Base-by-base conservation (phyloP, 2,113 vertebrate species). In the Ifrita kowaldi region DNA sequence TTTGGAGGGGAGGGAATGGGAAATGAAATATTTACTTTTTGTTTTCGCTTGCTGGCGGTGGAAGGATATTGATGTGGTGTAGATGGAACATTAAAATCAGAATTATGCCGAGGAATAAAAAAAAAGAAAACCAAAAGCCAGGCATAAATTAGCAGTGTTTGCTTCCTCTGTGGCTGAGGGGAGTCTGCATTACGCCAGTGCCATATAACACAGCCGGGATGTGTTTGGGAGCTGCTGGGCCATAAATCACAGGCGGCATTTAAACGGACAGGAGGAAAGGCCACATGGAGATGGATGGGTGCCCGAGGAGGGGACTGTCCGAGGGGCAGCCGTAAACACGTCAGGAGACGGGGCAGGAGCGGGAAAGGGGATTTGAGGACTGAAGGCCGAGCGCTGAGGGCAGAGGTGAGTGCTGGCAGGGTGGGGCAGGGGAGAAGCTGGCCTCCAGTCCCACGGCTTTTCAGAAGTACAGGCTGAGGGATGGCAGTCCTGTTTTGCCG, bases 1-100 rank as follows among this genome's bases (percentile, higher is more conserved):
- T 95, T 47, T 79, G 93, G 94, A 92, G 44, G 74, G 24, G 9
- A 67, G 44, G 59, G 47, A n/a, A 71, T 64, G 59, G 83, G 23
- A 64, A 64, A 91, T 93, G 85, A 97, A 97, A 97, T 95, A 91
- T 95, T 90, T 91, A 87, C 83, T 71, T 87, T 84, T 82, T 93
- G 69, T 80, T 90, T 90, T 84, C 30, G 11, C 79, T 77, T 3
- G 35, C 73, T 90, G 14, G 24, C 21, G 3, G 92, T 87, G 71
- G 93, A 91, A 90, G 17, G 46, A 83, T 96, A 97, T 84, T 84
- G 74, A 88, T 89, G 55, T 35, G 91, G 90, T 35, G 85, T 56
- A 83, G 92, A 91, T 32, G 74, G 65, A 94, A 52, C 74, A 67
- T 79, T 96, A 95, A 93, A 96, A 95, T 56, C 37, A 95, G 93